Percentiles rank a stretch among this genome's conserved stretches.
Evolutionary conservation across 23 tunicate species (phyloP).

Genomic region (Oikopleura dioica): DNA sequence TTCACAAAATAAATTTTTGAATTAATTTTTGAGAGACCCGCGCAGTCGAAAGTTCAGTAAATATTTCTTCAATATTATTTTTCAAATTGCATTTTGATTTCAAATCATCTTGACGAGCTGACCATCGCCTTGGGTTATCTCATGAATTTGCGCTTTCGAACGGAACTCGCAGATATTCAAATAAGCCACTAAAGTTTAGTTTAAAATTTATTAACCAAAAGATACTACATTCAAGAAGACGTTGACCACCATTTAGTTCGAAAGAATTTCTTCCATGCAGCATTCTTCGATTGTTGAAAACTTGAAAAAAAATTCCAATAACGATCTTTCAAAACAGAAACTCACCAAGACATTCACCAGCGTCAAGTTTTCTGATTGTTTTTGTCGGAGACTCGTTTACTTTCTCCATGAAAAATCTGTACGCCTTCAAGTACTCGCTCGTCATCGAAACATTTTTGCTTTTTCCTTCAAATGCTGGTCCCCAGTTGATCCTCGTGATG

Average conservation of each 20-base stretch:
- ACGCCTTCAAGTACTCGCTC: neutral
- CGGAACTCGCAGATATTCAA: constrained; percentile 4
- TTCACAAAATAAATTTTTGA: too few species aligned
- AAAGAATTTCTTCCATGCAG: neutral
- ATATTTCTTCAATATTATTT: too few species aligned
- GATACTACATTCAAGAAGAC: neutral
- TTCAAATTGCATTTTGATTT: too few species aligned
- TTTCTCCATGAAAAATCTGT: neutral
- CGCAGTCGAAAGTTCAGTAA: too few species aligned
- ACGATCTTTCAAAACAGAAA: too few species aligned
- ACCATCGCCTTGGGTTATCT: too few species aligned
- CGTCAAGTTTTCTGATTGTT: neutral
- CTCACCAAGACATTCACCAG: neutral
- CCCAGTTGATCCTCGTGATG: constrained; percentile 3
- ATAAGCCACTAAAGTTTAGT: too few species aligned
- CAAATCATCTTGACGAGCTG: too few species aligned
- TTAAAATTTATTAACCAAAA: too few species aligned
- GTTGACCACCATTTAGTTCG: neutral
- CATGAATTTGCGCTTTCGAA: neutral
- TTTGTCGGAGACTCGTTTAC: neutral
- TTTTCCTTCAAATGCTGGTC: constrained; percentile 2
- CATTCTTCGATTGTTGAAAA: neutral
- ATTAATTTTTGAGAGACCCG: too few species aligned
- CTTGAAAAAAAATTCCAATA: too few species aligned
- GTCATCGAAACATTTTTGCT: neutral